phyloP scores from a whole-genome alignment of 2,113 vertebrate species.

The Hemichromis elongatus region DNA sequence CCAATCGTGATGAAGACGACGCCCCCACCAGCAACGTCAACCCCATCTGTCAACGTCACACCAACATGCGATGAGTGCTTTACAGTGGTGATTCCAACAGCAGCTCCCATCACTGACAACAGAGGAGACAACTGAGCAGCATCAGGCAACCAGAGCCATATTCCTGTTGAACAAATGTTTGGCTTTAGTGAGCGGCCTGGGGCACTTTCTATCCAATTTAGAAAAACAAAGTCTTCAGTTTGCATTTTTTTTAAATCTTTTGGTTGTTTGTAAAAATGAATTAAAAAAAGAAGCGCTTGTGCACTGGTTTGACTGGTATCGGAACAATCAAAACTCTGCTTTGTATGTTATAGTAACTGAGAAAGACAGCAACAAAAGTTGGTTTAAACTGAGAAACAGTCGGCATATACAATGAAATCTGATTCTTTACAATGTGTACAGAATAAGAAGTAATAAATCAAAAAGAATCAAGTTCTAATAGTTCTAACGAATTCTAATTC shows the following conservation, averaged over 20 bases:
- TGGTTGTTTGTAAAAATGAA: not conserved
- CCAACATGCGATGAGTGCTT: not conserved
- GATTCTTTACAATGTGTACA: not conserved
- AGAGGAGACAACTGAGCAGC: constrained; percentile 46
- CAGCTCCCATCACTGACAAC: not conserved
- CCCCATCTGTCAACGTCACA: not conserved
- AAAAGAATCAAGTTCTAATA: not conserved
- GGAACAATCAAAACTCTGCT: not conserved
- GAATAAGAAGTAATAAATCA: not conserved
- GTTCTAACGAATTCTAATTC: too few relatives aligned
- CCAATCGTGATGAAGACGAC: not conserved
- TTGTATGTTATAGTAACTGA: not conserved
- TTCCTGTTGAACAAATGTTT: not conserved
- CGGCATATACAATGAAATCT: not conserved
- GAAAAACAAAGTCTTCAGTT: not conserved
- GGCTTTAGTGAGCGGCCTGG: not conserved
- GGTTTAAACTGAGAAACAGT: not conserved
- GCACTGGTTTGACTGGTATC: not conserved
- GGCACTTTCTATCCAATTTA: not conserved
- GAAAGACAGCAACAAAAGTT: not conserved
- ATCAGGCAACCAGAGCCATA: not conserved
- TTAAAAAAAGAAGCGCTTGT: not conserved
- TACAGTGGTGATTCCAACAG: not conserved
- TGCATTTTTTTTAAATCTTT: not conserved
- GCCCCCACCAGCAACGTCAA: accelerated